Base-by-base conservation (phyloP, 2,888 invertebrate genomes). In the Acrobeloides nanus region DNA sequence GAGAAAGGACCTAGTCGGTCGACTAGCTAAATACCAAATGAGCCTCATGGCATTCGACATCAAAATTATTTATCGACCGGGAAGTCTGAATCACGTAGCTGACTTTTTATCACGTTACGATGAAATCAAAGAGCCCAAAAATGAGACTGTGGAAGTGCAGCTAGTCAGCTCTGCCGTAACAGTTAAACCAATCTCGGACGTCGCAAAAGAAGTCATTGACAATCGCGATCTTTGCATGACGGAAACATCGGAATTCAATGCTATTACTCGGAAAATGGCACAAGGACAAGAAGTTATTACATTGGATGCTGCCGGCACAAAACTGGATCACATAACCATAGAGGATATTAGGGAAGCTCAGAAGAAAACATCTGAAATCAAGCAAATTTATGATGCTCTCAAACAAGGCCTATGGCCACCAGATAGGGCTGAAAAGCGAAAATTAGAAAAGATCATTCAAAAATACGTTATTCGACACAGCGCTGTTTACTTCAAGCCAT, bases 31-130 rank as follows among this genome's bases (percentile, higher is more conserved):
- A 12, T 56, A 44, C 17, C 55, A 55, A 23, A 10, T 57, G 7
- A 43, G 35, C 1, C 37, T 55, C 17, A 38, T 40, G 23, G 32
- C 24, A 7, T 46, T 31, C 40, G 39, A 59, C 26, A 24, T 65
- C 8, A 23, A 37, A 10, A 55, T 64, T 3, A 33, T 26, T 4
- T 57, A 62, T 27, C 39, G 64, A 7, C 40, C 46, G 3, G 64
- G 64, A 8, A 46, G 45, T 25, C 12, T n/a, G 26, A 64, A 64
- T 33, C 23, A 20, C 8, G 38, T 58, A 1, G 45, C 47, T 24
- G 64, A 64, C 26, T 46, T 48, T 8, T 33, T 64, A 8, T n/a
- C n/a, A n/a, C n/a, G n/a, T n/a, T n/a, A n/a, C n/a, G n/a, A n/a
- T n/a, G n/a, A n/a, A n/a, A n/a, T n/a, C n/a, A n/a, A n/a, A n/a